Evolutionary conservation across 2,888 invertebrate genomes (phyloP), one percentile per base, ranked within the genome.

Genomic region (Apomyelois bistriatella): DNA sequence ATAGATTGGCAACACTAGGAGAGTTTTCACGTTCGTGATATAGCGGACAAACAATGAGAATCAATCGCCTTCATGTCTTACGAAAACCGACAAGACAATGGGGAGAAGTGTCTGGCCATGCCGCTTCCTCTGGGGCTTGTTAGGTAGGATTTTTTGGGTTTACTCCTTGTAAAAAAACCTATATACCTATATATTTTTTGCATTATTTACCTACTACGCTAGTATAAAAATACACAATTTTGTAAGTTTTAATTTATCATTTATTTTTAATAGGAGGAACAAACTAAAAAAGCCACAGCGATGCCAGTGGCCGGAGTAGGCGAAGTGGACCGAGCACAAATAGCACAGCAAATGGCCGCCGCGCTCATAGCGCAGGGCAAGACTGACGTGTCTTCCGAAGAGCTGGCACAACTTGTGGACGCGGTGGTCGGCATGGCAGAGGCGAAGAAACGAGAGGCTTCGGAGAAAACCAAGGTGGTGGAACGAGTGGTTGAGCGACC

Each of bases 301-400:
- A 92, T 95, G 48, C 92, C 94, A 0, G 95, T 95, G 41, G 93
- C 94, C 1, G 94, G 94, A 30, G 92, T 94, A 48, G 95, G 95
- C 16, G 91, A 93, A 0, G 94, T 95, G 54, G 96, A 96, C 72
- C 94, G 95, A 65, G 93, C 94, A 28, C 93, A 95, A 51, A 95
- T 97, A 60, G 95, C 96, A 0, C 93, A 94, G 64, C 95, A 96
- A 76, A 94, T 97, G 78, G 96, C 97, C 0, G 94, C 93, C 28
- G 95, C 95, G 1, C 85, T 97, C 38, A 90, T 96, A 8, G 92
- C 94, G 13, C 95, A 96, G 78, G 96, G 96, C 43, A 94, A 95
- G 75, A 94, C 95, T 0, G 94, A 96, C 78, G 94, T 97, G 5
- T 94, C 95, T 3, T 94, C 95, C 51, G 94, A 93, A 49, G 96